These are phyloP conservation scores for Chrysogorgia sp. DNA, from an alignment of 92 coral and sea anemone genomes.

Conservation along the genomic window DNA sequence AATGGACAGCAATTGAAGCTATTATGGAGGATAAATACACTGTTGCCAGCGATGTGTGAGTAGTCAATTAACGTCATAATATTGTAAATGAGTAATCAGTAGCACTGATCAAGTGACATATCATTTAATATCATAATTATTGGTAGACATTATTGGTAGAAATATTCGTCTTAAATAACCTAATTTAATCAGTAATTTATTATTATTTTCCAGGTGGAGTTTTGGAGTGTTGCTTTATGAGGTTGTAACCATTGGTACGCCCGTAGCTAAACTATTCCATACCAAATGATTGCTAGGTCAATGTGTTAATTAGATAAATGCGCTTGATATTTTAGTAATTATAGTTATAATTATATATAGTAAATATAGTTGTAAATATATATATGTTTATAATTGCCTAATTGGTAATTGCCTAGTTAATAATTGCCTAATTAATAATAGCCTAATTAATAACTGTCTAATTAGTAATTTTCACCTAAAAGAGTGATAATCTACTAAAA, in stretches of 20 bases:
- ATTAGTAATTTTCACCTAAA: no score
- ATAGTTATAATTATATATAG: no score
- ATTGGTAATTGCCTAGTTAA: no score
- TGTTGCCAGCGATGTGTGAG: conserved; percentile 72
- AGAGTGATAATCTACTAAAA: no score
- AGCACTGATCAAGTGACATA: no score
- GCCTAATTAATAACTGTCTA: no score
- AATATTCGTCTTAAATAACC: background rate
- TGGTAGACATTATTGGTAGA: background rate
- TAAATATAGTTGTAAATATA: no score
- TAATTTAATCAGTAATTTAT: background rate
- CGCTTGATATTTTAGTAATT: background rate
- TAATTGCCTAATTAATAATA: no score
- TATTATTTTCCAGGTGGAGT: conserved; percentile 56
- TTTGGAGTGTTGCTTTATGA: conserved; percentile 64
- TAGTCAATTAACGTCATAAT: no score
- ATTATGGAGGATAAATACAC: conserved; percentile 63
- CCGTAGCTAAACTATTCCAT: background rate
- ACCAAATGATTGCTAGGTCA: background rate
- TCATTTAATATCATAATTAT: background rate
- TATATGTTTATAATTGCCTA: no score
- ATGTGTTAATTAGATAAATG: background rate
- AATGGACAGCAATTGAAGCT: conserved; percentile 75
- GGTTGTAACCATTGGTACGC: conserved; percentile 62
- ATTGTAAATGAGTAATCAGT: no score